These are phyloP conservation scores for Channa maculata DNA, from an alignment of 2,113 vertebrate species.

Conservation along the genomic window DNA sequence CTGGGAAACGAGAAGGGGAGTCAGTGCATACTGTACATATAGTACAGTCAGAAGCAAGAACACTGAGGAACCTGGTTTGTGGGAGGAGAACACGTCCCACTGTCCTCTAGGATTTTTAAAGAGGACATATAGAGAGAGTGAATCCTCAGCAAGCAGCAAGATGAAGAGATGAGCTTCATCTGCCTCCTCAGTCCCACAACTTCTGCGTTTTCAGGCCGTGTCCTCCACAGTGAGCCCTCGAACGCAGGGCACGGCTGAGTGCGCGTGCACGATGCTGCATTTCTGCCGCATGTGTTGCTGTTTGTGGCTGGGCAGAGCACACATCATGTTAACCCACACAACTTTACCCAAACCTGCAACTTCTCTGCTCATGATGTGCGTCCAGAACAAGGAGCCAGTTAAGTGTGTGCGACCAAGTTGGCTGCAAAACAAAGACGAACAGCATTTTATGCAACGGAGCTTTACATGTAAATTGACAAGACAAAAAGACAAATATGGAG, in stretches of 20 bases:
- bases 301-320: neutral
- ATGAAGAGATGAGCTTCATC: conserved; percentile 5
- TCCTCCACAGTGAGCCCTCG: neutral
- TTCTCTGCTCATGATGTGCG: too few relatives aligned
- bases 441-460: too few relatives aligned
- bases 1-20: neutral
- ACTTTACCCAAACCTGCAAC: too few relatives aligned
- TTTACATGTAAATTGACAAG: too few relatives aligned
- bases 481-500: too few relatives aligned
- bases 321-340: too few relatives aligned
- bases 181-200: conserved; percentile 1
- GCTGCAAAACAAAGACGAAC: too few relatives aligned
- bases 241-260: conserved; percentile 4
- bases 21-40: neutral
- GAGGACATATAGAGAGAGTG: neutral
- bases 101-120: conserved; percentile 15
- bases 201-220: conserved; percentile 5
- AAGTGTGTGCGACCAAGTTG: too few relatives aligned
- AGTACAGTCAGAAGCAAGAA: neutral
- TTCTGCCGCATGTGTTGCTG: neutral
- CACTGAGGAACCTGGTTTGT: conserved; percentile 11
- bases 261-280: neutral
- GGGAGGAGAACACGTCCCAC: conserved; percentile 6
- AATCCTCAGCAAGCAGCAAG: neutral
- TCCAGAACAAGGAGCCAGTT: too few relatives aligned